Evolutionary conservation across 35 echinoderm and acorn worm genomes (phyloP).

Genomic region (Lytechinus variegatus): DNA sequence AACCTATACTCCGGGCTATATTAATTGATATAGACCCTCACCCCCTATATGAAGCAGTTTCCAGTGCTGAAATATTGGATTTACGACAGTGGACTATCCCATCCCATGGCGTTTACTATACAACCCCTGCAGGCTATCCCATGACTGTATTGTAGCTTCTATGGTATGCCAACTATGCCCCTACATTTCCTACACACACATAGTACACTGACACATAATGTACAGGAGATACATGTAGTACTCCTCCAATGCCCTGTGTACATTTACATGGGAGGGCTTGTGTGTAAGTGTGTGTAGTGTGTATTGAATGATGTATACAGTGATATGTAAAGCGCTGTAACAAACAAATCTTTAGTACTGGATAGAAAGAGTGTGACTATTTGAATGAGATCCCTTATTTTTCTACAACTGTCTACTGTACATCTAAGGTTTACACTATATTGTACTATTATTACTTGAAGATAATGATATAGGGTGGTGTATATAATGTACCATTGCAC

Average conservation of each 20-base stretch:
- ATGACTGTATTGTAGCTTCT: background rate
- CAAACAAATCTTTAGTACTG: background rate
- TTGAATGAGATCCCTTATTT: constrained; percentile 23
- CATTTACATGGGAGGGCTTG: background rate
- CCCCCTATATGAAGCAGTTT: background rate
- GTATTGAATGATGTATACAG: background rate
- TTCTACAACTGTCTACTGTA: background rate
- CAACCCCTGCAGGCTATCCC: background rate
- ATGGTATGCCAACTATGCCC: constrained; percentile 41
- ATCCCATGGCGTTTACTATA: background rate
- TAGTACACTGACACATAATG: constrained; percentile 12
- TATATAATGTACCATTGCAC: background rate
- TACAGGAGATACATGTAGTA: background rate
- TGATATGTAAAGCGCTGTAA: constrained; percentile 26
- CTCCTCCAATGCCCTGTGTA: background rate
- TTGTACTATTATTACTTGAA: background rate
- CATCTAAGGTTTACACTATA: background rate
- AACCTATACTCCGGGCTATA: background rate
- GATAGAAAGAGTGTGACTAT: background rate
- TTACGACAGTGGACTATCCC: background rate
- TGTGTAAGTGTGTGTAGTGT: constrained; percentile 7
- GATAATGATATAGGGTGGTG: background rate
- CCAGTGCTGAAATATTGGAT: background rate
- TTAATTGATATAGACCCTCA: background rate
- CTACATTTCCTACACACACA: constrained; percentile 15